Evolutionary conservation across 2,888 invertebrate species (phyloP).

Genomic region (Drosophila mimetica): DNA sequence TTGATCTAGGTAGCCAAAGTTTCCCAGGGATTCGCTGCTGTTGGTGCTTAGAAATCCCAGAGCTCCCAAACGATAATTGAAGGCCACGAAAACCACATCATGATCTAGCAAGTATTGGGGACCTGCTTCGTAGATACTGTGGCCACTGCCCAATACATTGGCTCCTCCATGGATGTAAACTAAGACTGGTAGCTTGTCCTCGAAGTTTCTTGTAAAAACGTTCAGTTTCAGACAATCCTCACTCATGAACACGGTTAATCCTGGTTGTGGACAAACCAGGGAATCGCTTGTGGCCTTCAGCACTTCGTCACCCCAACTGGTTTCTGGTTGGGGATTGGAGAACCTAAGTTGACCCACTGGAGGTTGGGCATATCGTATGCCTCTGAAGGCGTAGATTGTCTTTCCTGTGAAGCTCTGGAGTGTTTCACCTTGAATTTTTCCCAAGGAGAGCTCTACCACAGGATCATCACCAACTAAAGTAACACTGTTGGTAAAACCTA

Average conservation of each 20-base stretch:
- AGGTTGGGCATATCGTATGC: conserved; percentile 83
- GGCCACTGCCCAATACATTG: conserved; percentile 74
- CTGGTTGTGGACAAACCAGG: conserved; percentile 80
- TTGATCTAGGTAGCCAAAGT: conserved; percentile 89
- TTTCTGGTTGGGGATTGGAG: conserved; percentile 78
- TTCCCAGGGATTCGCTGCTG: conserved; percentile 86
- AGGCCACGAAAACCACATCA: conserved; percentile 78
- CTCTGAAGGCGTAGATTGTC: conserved; percentile 84
- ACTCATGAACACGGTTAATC: conserved; percentile 76
- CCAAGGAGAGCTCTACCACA: conserved; percentile 73
- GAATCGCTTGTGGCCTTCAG: conserved; percentile 84
- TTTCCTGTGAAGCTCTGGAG: conserved; percentile 83
- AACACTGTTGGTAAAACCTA: not conserved
- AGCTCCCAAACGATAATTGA: conserved; percentile 82
- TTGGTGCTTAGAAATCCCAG: conserved; percentile 87
- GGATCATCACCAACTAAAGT: conserved; percentile 10
- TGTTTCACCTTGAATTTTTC: conserved; percentile 83
- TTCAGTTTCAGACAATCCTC: conserved; percentile 89
- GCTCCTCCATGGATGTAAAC: conserved; percentile 81
- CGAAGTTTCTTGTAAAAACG: conserved; percentile 85
- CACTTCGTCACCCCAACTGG: conserved; percentile 77
- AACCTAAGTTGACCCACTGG: conserved; percentile 83
- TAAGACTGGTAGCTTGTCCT: conserved; percentile 62
- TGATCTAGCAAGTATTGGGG: conserved; percentile 79
- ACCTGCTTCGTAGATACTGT: conserved; percentile 72